These are phyloP conservation scores for Amniataba percoides DNA, from an alignment of 2,797 vertebrate genomes.

Conservation along the genomic window DNA sequence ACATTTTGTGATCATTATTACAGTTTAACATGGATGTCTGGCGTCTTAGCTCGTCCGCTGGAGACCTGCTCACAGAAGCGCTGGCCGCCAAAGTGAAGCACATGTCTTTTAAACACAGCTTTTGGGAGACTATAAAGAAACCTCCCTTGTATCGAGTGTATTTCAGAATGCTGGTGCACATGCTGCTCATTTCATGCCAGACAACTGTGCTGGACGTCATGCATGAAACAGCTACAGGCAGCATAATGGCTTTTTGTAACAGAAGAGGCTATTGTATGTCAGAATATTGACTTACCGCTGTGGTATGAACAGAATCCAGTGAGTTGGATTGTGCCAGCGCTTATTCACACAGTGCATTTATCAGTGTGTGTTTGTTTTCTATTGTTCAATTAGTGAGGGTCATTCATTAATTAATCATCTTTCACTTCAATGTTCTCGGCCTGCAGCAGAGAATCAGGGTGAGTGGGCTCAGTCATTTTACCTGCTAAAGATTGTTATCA, in stretches of 20 bases:
- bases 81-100: slow-evolving; percentile 19
- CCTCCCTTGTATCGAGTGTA: background rate
- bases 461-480: background rate
- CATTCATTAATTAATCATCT: slow-evolving; percentile 10
- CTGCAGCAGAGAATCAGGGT: background rate
- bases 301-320: background rate
- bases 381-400: background rate
- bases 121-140: background rate
- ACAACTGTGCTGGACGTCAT: background rate
- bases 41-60: background rate
- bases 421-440: background rate
- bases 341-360: background rate
- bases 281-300: background rate
- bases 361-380: slow-evolving; percentile 8
- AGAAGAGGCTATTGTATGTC: background rate
- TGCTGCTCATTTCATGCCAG: slow-evolving; percentile 23
- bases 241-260: background rate
- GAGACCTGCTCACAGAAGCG: background rate
- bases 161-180: background rate
- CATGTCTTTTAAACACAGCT: slow-evolving; percentile 7
- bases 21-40: slow-evolving; percentile 11
- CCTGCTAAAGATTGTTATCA: background rate
- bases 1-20: background rate
- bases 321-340: background rate
- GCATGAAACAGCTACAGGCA: background rate